phyloP scores from a whole-genome alignment of 53 echinoderm and acorn worm species.

The Pentamera pediparva region DNA sequence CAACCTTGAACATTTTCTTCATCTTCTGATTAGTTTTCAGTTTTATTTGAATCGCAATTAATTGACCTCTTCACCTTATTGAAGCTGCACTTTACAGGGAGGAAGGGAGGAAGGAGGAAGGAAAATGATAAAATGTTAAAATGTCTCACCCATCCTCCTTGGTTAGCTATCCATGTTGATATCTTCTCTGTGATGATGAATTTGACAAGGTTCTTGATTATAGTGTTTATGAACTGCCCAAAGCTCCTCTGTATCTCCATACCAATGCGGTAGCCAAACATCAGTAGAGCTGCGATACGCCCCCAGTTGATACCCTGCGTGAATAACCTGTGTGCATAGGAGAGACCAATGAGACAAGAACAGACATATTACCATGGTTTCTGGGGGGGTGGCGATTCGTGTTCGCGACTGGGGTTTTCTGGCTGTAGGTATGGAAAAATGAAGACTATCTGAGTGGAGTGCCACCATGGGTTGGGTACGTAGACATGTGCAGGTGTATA shows the following conservation, averaged over 20 bases:
- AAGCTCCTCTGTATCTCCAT: constrained; percentile 63
- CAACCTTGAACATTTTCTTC: no score
- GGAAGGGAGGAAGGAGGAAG: neutral
- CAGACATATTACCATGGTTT: neutral
- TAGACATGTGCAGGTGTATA: no score
- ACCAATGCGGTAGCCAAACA: constrained; percentile 89
- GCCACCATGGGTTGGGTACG: neutral
- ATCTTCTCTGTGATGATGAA: constrained; percentile 86
- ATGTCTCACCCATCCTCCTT: constrained; percentile 92
- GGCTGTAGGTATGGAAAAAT: neutral
- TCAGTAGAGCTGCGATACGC: constrained; percentile 78
- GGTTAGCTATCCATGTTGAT: constrained; percentile 76
- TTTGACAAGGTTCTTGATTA: constrained; percentile 56
- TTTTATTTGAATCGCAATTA: no score
- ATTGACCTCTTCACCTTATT: no score
- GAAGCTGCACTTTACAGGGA: neutral
- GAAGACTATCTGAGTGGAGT: no score
- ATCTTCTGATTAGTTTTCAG: no score
- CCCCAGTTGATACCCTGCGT: constrained; percentile 97
- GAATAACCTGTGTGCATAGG: constrained; percentile 61
- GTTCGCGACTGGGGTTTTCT: neutral
- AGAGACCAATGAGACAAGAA: neutral
- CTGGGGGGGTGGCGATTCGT: neutral
- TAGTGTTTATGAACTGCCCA: constrained; percentile 66
- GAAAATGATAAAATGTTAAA: neutral